Conservation (phyloP, 2,888 invertebrate species). For the Dromius quadrimaculatus region DNA sequence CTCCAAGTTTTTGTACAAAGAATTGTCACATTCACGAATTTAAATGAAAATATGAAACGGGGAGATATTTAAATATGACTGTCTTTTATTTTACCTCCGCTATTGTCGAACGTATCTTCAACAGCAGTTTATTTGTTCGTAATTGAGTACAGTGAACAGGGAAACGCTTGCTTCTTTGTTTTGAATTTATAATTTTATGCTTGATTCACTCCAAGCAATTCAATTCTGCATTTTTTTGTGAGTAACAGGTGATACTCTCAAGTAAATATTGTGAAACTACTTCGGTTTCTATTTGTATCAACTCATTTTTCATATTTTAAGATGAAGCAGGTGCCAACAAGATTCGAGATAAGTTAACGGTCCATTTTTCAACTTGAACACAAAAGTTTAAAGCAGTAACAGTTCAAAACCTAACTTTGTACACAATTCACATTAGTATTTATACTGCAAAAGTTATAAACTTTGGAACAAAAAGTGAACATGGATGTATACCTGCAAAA, state of each 20-base stretch:
- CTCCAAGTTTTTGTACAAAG: not conserved
- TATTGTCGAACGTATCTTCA: conserved; percentile 45
- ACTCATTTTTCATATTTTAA: too few relatives aligned
- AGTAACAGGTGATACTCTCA: too few relatives aligned
- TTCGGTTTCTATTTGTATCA: too few relatives aligned
- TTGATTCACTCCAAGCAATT: conserved; percentile 4
- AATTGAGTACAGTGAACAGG: conserved; percentile 48
- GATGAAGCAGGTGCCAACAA: conserved; percentile 23
- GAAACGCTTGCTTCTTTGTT: conserved; percentile 36
- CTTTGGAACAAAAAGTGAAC: conserved; percentile 2
- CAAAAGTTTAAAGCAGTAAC: conserved; percentile 23
- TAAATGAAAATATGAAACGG: conserved; percentile 50
- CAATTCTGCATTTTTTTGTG: not conserved
- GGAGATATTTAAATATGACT: conserved; percentile 48
- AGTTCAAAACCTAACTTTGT: conserved; percentile 34
- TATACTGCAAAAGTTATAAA: conserved; percentile 56
- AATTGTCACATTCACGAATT: conserved; percentile 39
- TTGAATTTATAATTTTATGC: conserved; percentile 31
- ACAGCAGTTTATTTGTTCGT: conserved; percentile 50
- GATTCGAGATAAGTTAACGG: conserved; percentile 26
- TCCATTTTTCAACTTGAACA: conserved; percentile 30
- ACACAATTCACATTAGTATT: conserved; percentile 54
- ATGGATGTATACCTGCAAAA: too few relatives aligned
- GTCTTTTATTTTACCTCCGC: conserved; percentile 46
- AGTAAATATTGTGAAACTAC: too few relatives aligned